phyloP scores from a whole-genome alignment of 2,888 invertebrate species.

The Oeneis ivallda region DNA sequence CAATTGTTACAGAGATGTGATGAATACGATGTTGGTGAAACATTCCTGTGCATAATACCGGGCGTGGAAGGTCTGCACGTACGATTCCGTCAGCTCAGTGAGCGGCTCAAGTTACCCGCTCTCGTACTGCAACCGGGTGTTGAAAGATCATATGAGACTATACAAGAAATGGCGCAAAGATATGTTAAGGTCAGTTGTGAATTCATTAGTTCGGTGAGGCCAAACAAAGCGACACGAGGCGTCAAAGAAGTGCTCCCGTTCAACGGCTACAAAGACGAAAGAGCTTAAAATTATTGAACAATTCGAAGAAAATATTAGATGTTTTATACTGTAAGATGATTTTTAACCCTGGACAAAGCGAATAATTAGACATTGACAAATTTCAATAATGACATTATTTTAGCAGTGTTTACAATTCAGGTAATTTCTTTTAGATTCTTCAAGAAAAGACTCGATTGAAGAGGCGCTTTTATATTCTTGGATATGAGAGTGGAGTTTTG shows the following conservation, averaged over 20 bases:
- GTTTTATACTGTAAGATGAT: no score
- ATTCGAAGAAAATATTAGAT: background rate
- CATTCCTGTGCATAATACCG: constrained; percentile 54
- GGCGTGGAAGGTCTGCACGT: constrained; percentile 55
- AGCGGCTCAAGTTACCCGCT: constrained; percentile 53
- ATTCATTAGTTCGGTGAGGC: background rate
- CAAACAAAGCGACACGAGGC: no score
- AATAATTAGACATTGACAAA: no score
- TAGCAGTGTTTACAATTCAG: background rate
- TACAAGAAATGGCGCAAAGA: constrained; percentile 49
- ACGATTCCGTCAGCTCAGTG: constrained; percentile 49
- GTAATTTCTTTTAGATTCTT: constrained; percentile 44
- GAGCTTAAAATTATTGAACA: no score
- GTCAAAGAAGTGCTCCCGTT: no score
- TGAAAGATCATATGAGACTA: constrained; percentile 48
- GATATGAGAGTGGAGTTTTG: constrained; percentile 57
- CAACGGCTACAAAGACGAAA: no score
- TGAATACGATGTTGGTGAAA: constrained; percentile 47
- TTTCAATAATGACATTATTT: no score
- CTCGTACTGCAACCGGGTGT: constrained; percentile 54
- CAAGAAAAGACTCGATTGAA: constrained; percentile 44
- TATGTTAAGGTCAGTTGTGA: constrained; percentile 46
- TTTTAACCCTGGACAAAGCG: no score
- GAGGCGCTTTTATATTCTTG: constrained; percentile 53
- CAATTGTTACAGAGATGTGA: constrained; percentile 49